phyloP scores from a whole-genome alignment of 2,888 invertebrate genomes.

The Aleiodes alternator region DNA sequence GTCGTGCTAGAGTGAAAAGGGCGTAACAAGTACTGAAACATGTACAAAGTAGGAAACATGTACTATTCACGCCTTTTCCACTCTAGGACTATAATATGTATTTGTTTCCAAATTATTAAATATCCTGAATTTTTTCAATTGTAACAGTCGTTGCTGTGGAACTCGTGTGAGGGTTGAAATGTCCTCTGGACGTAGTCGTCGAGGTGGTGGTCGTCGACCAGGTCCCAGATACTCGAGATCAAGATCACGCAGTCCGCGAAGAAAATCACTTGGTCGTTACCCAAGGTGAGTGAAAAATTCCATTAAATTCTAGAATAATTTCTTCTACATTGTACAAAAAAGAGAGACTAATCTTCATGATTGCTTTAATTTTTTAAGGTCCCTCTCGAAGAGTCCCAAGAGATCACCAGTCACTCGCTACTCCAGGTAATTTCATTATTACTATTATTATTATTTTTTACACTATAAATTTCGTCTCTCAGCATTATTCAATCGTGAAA shows the following conservation, averaged over 20 bases:
- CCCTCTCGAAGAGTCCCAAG: constrained; percentile 69
- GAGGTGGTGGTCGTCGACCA: constrained; percentile 77
- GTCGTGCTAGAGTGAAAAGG: too few relatives aligned
- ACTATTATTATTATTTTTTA: not conserved
- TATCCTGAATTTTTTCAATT: not conserved
- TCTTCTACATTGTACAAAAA: not conserved
- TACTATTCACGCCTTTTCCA: too few relatives aligned
- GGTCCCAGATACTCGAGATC: constrained; percentile 60
- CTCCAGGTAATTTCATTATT: constrained; percentile 66
- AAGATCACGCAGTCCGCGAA: constrained; percentile 67
- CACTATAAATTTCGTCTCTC: not conserved
- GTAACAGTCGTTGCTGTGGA: constrained; percentile 87
- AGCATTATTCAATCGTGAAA: constrained; percentile 8
- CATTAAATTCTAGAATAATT: not conserved
- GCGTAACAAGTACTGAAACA: too few relatives aligned
- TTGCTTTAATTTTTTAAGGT: constrained; percentile 64
- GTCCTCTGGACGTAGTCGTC: constrained; percentile 90
- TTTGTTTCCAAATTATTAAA: too few relatives aligned
- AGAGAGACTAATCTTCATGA: not conserved
- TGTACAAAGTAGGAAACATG: too few relatives aligned
- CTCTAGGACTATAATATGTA: too few relatives aligned
- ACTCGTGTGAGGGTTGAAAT: constrained; percentile 94
- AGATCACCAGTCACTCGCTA: constrained; percentile 61
- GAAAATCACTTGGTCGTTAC: constrained; percentile 53
- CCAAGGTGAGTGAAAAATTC: constrained; percentile 30